Evolutionary conservation across 1,140 invertebrate genomes (phyloP), one percentile per base, ranked within the genome.

Genomic region (Onthophagus taurus): DNA sequence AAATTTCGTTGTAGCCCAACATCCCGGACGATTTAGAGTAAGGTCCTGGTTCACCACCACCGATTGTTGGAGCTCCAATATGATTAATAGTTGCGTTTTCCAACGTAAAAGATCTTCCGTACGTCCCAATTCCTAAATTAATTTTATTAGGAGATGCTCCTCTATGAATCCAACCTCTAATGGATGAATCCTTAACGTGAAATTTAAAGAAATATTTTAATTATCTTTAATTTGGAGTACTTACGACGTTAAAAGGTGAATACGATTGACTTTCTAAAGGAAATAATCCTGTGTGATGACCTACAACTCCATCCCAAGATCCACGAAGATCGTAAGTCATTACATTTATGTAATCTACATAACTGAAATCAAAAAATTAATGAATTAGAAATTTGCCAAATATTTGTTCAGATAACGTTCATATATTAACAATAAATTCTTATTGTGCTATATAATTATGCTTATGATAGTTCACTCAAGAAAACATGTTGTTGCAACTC

Each of bases 1-100:
- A 14, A 26, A 78, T 67, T 55, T 92, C 87, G 57, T 89, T 84
- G 57, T 84, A 93, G 14, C 84, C 80, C 35, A 86, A 67, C 20
- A 74, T 72, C 7, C 89, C 89, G 5, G 63, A 53, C 45, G 83
- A 74, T 2, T 60, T 54, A 0, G 86, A 88, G 50, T 81, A 87
- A 2, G 74, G 75, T 4, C 89, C 89, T 3, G 74, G 66, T 62
- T 66, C 56, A 19, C 75, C 74, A 18, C 75, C 75, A 1, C 67
- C 67, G 13, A 54, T 64, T 7, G 72, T 59, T 6, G 66, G 50
- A 2, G 74, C 72, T 21, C 74, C 74, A 0, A 78, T 63, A 2
- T 65, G 62, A 11, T 71, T 66, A 14, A 68, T 54, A 3, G 60
- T 61, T 1, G 68, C 45, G 39, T 69, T 59, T 1, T 61, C 62